Conservation (phyloP, 1,140 invertebrate genomes). For the Lepidurus couesii region DNA sequence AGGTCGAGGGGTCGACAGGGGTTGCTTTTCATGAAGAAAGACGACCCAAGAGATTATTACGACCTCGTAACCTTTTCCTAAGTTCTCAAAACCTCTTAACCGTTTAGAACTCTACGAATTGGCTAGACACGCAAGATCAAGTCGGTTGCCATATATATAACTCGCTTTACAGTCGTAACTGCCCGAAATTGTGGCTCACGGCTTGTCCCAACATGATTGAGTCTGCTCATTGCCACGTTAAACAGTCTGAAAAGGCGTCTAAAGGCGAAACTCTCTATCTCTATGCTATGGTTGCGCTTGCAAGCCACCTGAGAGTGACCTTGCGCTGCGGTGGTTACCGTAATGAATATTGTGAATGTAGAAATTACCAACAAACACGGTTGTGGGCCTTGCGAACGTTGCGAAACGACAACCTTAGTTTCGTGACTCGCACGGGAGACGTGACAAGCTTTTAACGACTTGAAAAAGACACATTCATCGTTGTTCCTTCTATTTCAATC, state of each 20-base stretch:
- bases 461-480: not conserved
- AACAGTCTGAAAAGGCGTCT: not conserved
- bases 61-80: not conserved
- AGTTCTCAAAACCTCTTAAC: not conserved
- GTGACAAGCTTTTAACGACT: not conserved
- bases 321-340: not conserved
- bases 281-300: not conserved
- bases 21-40: conserved; percentile 15
- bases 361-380: not conserved
- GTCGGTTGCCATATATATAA: not conserved
- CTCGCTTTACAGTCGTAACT: not conserved
- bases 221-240: not conserved
- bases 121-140: conserved; percentile 16
- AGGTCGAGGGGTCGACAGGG: conserved; percentile 15
- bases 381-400: not conserved
- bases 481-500: not conserved
- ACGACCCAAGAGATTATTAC: not conserved
- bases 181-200: not conserved
- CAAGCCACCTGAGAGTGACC: not conserved
- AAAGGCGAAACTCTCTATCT: not conserved
- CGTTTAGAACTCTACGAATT: not conserved
- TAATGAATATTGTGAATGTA: not conserved
- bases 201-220: not conserved
- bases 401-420: not conserved
- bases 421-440: conserved; percentile 2